Evolutionary conservation across 2,797 vertebrate genomes (phyloP), one percentile per base, ranked within the genome.

Genomic region (Xenentodon cancila): DNA sequence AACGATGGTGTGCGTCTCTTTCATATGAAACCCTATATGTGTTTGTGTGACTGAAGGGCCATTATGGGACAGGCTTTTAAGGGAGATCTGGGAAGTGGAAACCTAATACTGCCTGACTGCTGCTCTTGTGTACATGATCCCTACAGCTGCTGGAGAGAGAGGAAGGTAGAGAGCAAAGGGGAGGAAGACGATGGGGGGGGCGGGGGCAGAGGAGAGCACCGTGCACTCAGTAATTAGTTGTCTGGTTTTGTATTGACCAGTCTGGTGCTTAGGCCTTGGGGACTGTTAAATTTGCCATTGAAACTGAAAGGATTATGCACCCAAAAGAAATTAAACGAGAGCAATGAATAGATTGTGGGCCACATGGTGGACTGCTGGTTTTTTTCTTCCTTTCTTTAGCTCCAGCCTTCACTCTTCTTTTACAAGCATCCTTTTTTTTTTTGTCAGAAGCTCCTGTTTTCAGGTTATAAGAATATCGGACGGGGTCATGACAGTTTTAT

Each of bases 171-270:
- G 66, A 73, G 55, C 46, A 57, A 53, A 61, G 16, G 43, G 59
- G 60, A 66, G 51, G 68, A 59, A 60, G 64, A 53, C 48, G 47
- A 43, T 34, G 40, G 16, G 47, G 30, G 66, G 57, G 63, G 84
- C 65, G 71, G 70, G 73, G 70, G 43, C 16, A 22, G 77, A 70
- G 62, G 80, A 76, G 89, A 89, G 87, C 72, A 66, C 67, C 84
- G 81, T 73, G 79, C 68, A 85, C 89, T 84, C 92, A 90, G 85
- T 93, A 94, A 94, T 94, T 94, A 94, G 90, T 92, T 92, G 92
- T 94, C 94, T 94, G 91, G 92, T 92, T 94, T 93, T 87, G 90
- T 94, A 94, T 94, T 94, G 94, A 94, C 90, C 89, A 88, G 92
- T 94, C 92, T 94, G 92, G 89, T 90, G 88, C 88, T 79, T 63